These are phyloP conservation scores for Odontophorus gujanensis DNA, from an alignment of 2,113 vertebrate genomes.

Conservation along the genomic window DNA sequence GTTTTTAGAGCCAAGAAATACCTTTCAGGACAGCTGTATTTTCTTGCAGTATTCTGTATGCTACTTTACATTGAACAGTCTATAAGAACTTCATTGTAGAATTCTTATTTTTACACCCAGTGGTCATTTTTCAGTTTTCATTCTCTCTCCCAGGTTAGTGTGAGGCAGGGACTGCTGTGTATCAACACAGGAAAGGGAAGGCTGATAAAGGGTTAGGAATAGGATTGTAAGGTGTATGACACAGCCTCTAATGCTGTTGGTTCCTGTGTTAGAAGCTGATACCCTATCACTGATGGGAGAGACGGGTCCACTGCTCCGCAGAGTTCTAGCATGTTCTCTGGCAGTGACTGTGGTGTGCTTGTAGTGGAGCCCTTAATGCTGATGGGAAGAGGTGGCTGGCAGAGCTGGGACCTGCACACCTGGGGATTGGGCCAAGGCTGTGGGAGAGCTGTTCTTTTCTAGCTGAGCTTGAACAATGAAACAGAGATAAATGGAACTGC, in stretches of 20 bases:
- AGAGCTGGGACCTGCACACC: not conserved
- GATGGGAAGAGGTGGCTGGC: not conserved
- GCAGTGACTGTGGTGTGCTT: not conserved
- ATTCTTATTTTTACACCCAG: slow-evolving; percentile 12
- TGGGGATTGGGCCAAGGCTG: not conserved
- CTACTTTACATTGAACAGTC: not conserved
- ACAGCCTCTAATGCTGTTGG: fast-evolving
- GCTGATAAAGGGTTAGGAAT: not conserved
- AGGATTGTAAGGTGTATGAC: not conserved
- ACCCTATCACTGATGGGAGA: not conserved
- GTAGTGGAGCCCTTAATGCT: not conserved
- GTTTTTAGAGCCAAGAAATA: slow-evolving; percentile 22
- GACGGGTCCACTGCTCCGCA: fast-evolving
- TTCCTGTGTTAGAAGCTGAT: not conserved
- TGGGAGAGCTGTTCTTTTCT: not conserved
- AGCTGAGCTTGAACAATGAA: not conserved
- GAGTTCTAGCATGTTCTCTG: fast-evolving
- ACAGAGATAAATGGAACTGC: not conserved
- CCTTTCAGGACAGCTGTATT: not conserved
- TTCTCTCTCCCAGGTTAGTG: not conserved
- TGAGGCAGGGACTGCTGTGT: fast-evolving
- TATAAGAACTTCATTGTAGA: not conserved
- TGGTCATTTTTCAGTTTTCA: not conserved
- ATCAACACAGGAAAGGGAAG: not conserved
- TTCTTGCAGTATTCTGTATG: not conserved